Conservation (phyloP, 1,140 invertebrate genomes). For the Lordiphosa collinella region DNA sequence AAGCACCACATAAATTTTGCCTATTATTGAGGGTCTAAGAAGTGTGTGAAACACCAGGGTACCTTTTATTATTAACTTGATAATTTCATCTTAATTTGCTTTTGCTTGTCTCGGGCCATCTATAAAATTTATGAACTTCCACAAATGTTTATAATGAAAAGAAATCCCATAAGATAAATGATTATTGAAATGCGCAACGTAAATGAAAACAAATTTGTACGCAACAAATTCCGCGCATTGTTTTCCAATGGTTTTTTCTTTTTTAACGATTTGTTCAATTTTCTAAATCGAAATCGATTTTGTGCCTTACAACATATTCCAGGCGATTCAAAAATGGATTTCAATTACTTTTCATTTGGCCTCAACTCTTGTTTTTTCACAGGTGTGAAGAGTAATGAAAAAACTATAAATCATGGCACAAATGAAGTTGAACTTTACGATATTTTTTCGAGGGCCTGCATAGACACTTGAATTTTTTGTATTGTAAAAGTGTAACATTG, state of each 20-base stretch:
- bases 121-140: constrained; percentile 50
- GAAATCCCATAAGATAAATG: constrained; percentile 65
- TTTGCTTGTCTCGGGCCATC: constrained; percentile 15
- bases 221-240: constrained; percentile 71
- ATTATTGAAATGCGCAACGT: constrained; percentile 56
- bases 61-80: no score
- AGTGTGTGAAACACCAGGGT: no score
- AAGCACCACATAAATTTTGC: no score
- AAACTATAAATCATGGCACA: constrained; percentile 67
- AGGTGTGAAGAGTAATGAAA: constrained; percentile 75
- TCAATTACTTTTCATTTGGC: constrained; percentile 64
- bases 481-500: constrained; percentile 78
- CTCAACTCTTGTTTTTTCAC: constrained; percentile 38
- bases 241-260: constrained; percentile 32
- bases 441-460: constrained; percentile 27
- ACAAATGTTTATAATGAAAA: constrained; percentile 51
- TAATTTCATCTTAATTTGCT: no score
- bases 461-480: constrained; percentile 41
- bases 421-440: constrained; percentile 57
- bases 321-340: constrained; percentile 29
- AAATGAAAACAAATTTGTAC: constrained; percentile 50
- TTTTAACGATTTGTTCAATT: constrained; percentile 54
- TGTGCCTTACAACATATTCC: constrained; percentile 32
- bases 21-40: no score
- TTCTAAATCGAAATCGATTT: constrained; percentile 55